Evolutionary conservation across 2,797 vertebrate genomes (phyloP), one percentile per base, ranked within the genome.

Genomic region (Graptemys geographica): DNA sequence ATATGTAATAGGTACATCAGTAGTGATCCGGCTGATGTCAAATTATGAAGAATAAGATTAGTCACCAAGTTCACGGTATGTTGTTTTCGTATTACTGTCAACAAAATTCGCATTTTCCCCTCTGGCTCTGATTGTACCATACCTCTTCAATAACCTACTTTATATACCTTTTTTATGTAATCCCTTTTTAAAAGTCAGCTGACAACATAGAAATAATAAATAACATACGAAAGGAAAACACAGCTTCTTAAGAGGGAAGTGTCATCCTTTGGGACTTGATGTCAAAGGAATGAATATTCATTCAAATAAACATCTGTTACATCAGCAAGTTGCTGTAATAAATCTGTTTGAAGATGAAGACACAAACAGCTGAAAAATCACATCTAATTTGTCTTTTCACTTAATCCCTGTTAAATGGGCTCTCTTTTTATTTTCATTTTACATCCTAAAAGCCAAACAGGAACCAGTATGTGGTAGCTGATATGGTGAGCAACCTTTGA

Each of bases 241-340:
- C 52, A 92, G 90, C 89, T 92, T 97, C 74, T 2, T 94, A 97
- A 95, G 89, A 97, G 90, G 72, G 92, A 96, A 97, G 81, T 93
- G 86, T 94, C 96, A 95, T 94, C 94, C 95, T 94, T 80, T 72
- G 93, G 92, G 86, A 96, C 81, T 89, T 93, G 72, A 96, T 95
- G 84, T 96, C 86, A 97, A 93, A 95, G 6, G 25, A 97, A 97
- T 88, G 79, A 97, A 96, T 97, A 97, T 96, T 96, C 90, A 97
- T 96, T 96, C 81, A 94, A 97, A 96, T 93, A 97, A 97, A 94
- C 94, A 97, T 93, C 93, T 97, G 94, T 94, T 96, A 90, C 82
- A 94, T 89, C 44, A 83, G 95, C 79, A 93, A 19, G 3, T 84
- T 88, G 78, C 52, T 83, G 69, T 19, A 93, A 81, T 95, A 97